A percentile compares a stretch with the other conserved stretches of the same genome.
Conservation (phyloP, 2,888 invertebrate species). For the Ceraclea dissimilis region DNA sequence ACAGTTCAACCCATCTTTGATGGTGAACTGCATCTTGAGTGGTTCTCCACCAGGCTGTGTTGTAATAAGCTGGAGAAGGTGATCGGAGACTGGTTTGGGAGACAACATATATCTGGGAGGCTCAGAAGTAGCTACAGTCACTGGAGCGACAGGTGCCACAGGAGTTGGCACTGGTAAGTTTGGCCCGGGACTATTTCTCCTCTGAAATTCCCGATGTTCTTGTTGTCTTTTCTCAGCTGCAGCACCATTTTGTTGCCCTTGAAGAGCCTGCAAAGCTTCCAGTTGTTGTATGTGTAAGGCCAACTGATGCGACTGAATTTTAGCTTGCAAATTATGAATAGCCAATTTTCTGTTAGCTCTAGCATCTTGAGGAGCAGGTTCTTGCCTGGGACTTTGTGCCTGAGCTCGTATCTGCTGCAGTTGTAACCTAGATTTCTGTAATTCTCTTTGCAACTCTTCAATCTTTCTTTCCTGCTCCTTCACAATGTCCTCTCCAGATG, state of each 20-base stretch:
- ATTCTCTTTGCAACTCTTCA: conserved; percentile 75
- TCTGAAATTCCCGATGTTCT: conserved; percentile 24
- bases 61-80: conserved; percentile 37
- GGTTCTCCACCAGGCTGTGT: conserved; percentile 32
- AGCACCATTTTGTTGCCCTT: conserved; percentile 25
- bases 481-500: conserved; percentile 62
- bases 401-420: conserved; percentile 53
- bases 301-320: conserved; percentile 53
- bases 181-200: conserved; percentile 25
- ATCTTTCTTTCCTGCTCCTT: conserved; percentile 81
- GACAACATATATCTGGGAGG: conserved; percentile 33
- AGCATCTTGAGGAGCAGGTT: conserved; percentile 43
- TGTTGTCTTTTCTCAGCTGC: conserved; percentile 29
- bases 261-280: conserved; percentile 48
- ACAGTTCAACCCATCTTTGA: conserved; percentile 28
- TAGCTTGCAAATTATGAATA: conserved; percentile 64
- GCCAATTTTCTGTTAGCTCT: conserved; percentile 30
- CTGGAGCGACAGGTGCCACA: conserved; percentile 43
- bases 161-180: conserved; percentile 46
- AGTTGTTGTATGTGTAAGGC: conserved; percentile 52
- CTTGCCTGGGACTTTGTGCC: conserved; percentile 33
- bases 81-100: conserved; percentile 33
- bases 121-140: conserved; percentile 46
- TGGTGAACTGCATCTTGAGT: conserved; percentile 25
- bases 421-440: conserved; percentile 67